A percentile compares a stretch with the other conserved stretches of the same genome.
Conservation (phyloP, 2,797 vertebrate genomes). For the Hyperoplus immaculatus region DNA sequence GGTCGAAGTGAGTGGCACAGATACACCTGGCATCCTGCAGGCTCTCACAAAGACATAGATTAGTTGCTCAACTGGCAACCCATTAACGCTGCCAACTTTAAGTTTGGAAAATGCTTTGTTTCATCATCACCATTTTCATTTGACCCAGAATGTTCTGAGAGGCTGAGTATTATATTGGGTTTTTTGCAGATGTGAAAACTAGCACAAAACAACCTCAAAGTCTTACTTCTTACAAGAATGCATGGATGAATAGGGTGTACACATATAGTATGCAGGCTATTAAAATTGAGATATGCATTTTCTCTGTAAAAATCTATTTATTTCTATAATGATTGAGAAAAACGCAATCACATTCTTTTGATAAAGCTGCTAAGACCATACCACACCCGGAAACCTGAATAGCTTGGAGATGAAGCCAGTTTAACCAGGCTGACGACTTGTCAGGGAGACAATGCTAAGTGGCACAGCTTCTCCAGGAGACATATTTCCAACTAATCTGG, state of each 20-base stretch:
- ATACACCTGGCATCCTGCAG: constrained; percentile 33
- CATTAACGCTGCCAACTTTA: constrained; percentile 2
- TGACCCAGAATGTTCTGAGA: background rate
- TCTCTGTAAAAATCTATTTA: background rate
- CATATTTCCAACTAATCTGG: constrained; percentile 10
- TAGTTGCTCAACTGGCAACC: constrained; percentile 5
- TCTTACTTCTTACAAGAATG: background rate
- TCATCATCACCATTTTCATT: constrained; percentile 22
- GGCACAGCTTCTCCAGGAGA: constrained; percentile 3
- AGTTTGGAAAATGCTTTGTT: constrained; percentile 27
- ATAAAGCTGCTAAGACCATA: constrained; percentile 8
- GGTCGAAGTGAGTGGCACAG: constrained; percentile 43
- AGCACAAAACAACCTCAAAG: constrained; percentile 29
- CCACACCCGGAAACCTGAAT: constrained; percentile 11
- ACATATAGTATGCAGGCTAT: background rate
- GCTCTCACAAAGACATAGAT: constrained; percentile 31
- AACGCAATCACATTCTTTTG: background rate
- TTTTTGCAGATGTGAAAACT: constrained; percentile 43
- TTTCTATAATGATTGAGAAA: background rate
- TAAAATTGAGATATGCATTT: background rate
- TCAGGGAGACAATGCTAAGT: constrained; percentile 10
- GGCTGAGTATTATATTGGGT: constrained; percentile 15
- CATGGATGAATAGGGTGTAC: background rate
- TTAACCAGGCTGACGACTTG: constrained; percentile 10
- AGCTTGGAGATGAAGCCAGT: constrained; percentile 12